A percentile compares a stretch with the other conserved stretches of the same genome.
These are phyloP conservation scores for Misgurnus mizolepis DNA, from an alignment of 2,113 vertebrate species.

Conservation along the genomic window DNA sequence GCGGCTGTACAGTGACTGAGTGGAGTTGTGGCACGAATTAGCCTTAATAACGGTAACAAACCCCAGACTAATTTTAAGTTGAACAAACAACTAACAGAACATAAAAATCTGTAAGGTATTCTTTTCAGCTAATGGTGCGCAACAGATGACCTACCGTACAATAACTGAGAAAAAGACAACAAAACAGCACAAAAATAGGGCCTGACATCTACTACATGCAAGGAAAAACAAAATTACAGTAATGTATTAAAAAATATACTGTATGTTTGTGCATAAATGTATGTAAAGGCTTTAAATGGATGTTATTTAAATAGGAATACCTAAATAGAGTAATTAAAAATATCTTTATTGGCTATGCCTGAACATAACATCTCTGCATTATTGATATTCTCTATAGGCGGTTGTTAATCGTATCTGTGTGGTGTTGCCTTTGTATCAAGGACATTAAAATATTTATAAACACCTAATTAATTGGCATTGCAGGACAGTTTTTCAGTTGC, in stretches of 20 bases:
- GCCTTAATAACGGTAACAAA: conserved; percentile 54
- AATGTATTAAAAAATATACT: too few species aligned
- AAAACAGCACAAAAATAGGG: conserved; percentile 26
- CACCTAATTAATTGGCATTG: conserved; percentile 76
- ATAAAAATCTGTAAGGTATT: conserved; percentile 40
- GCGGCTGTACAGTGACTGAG: conserved; percentile 51
- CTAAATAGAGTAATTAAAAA: neutral
- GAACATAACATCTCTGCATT: conserved; percentile 64
- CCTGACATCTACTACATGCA: neutral
- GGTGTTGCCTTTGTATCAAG: conserved; percentile 71
- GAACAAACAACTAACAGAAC: conserved; percentile 43
- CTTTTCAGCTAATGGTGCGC: conserved; percentile 27
- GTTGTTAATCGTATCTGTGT: conserved; percentile 72
- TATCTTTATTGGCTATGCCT: conserved; percentile 49
- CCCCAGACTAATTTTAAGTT: conserved; percentile 50
- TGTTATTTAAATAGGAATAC: neutral
- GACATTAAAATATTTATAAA: conserved; percentile 78
- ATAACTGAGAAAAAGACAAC: conserved; percentile 19
- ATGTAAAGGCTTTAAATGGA: neutral
- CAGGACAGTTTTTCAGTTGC: conserved; percentile 63
- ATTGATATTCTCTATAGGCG: conserved; percentile 74
- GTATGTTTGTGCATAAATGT: too few species aligned
- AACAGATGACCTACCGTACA: conserved; percentile 22
- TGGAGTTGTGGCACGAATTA: conserved; percentile 52
- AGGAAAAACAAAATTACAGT: neutral